Evolutionary conservation across 2,113 vertebrate genomes (phyloP).

Genomic region (Meriones unguiculatus): DNA sequence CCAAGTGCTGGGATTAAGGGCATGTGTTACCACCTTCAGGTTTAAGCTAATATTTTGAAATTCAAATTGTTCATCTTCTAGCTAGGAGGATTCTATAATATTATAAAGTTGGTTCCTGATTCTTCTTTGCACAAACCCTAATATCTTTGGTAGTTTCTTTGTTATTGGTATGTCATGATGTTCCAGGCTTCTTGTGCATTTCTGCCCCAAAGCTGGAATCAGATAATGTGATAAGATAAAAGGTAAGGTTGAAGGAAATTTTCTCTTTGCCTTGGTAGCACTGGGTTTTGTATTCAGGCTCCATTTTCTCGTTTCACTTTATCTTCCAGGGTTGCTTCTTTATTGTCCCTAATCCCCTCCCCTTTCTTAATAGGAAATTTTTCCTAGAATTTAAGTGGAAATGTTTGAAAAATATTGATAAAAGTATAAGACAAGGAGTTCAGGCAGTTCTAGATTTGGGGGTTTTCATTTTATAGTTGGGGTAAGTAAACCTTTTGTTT

Average conservation of each 20-base stretch:
- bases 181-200: constrained; percentile 12
- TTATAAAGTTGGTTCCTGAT: constrained; percentile 28
- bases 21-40: too few relatives aligned
- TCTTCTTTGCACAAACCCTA: neutral
- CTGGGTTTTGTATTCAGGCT: neutral
- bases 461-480: constrained; percentile 43
- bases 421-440: neutral
- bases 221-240: constrained; percentile 37
- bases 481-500: neutral
- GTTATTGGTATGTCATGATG: neutral
- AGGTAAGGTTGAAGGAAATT: neutral
- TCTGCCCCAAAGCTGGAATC: constrained; percentile 18
- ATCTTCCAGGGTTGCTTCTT: neutral
- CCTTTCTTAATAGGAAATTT: neutral
- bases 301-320: neutral
- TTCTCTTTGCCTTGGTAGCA: neutral
- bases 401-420: neutral
- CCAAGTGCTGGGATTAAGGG: too few relatives aligned
- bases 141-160: neutral
- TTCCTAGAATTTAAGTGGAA: constrained; percentile 26
- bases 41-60: neutral
- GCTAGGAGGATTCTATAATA: neutral
- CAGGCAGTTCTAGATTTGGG: neutral
- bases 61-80: neutral
- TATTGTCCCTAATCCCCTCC: neutral